Evolutionary conservation across 2,888 invertebrate species (phyloP), one percentile per base, ranked within the genome.

Genomic region (Crioceris asparagi): DNA sequence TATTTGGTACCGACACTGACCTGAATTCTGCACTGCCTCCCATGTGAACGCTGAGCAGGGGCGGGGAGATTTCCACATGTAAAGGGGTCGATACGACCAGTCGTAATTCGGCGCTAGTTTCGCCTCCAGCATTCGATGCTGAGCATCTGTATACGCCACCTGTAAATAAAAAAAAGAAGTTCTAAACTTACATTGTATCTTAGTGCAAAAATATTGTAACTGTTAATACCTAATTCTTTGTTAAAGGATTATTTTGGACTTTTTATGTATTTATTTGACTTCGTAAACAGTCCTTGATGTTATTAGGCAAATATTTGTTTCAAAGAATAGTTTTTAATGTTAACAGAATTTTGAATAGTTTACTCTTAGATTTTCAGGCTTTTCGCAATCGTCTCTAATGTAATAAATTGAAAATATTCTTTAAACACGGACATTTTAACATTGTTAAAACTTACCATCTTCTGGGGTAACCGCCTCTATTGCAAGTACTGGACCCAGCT

Each of bases 21-120:
- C 52, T 49, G 61, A 84, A 82, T 55, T 78, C 77, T 1, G 83
- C 84, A 41, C 75, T 74, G 32, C 79, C 79, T 3, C 79, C 83
- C 62, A 83, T 76, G 59, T 83, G 81, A 19, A 83, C 79, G 48
- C 78, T 79, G 32, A 79, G 62, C 41, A 77, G 61, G 25, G 74
- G 71, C 17, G 78, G 80, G 17, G 71, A 71, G 47, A 80, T 72
- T 62, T 78, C 77, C 30, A 78, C 77, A 59, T 76, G 75, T 16
- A 82, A 65, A 32, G 78, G 74, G 14, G 77, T 75, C 44, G 76
- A 71, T 16, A 82, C 79, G 10, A 74, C 66, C 11, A 82, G 65
- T 50, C 74, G 69, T 37, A 81, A 56, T 53, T 82, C 81, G 5
- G 77, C 77, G 48, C 76, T 77, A 1, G 77, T 74, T 59, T 80